Conservation (phyloP, 2,113 vertebrate genomes). For the Cololabis saira region DNA sequence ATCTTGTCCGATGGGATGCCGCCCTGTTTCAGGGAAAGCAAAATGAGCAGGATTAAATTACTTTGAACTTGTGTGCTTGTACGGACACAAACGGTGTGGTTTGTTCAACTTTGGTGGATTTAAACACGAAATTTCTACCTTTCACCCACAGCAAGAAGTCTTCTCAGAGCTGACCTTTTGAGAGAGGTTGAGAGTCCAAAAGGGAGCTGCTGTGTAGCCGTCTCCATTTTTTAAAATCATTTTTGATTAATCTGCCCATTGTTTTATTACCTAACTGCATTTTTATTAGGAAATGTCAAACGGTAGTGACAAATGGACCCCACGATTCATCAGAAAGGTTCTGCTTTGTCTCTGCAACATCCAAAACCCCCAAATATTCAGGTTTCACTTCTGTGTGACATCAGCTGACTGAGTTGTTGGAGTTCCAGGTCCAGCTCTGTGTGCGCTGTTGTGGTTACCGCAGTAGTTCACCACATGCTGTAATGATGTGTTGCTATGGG, state of each 20-base stretch:
- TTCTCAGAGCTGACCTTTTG: slow-evolving; percentile 6
- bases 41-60: slow-evolving; percentile 22
- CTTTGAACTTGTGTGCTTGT: no score
- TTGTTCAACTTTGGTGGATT: no score
- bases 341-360: background rate
- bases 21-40: slow-evolving; percentile 16
- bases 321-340: background rate
- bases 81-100: background rate
- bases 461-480: no score
- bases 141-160: no score
- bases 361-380: background rate
- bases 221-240: background rate
- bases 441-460: no score
- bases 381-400: no score
- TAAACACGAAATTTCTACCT: no score
- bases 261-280: background rate
- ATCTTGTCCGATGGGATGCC: slow-evolving; percentile 46
- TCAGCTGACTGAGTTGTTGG: no score
- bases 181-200: background rate
- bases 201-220: background rate
- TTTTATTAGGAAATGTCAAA: background rate
- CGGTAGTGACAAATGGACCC: background rate
- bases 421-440: no score
- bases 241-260: slow-evolving; percentile 6
- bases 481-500: no score